Evolutionary conservation across 2,888 invertebrate genomes (phyloP), one percentile per base, ranked within the genome.

Genomic region (Camponotus fellah): DNA sequence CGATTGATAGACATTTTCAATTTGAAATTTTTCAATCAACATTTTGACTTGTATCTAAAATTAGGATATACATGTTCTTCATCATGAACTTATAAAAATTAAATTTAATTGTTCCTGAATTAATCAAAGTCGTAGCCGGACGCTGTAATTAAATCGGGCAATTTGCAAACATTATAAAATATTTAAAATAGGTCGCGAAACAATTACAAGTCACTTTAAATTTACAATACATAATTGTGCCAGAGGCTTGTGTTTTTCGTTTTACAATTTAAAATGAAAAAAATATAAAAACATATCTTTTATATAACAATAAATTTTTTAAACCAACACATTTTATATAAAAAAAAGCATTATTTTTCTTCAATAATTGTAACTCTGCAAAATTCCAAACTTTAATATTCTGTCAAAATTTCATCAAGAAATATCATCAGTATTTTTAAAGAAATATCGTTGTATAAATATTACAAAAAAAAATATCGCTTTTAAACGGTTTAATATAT

Each of bases 51-150:
- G 9, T 17, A 66, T 66, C n/a, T 4, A 66, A 21, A 66, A 76
- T 2, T 37, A n/a, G 49, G 4, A 21, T 46, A 14, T 1, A 14
- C 26, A 58, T 21, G 14, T 26, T 49, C 14, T 21, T 65, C 37
- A 2, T 65, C 5, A 14, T n/a, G 10, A 53, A 6, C 14, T 66
- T 37, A 66, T 66, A 26, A 66, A 66, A 37, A 53, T 37, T 65
- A 21, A 12, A 65, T 17, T 53, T 53, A 66, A 21, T 76, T 37
- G 34, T n/a, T 53, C 53, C 8, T 76, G 14, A 66, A 65, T 74
- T 3, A 21, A 75, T 64, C n/a, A 49, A 75, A 76, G 21, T 12
- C n/a, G 8, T 26, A 21, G 9, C 1, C 14, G 10, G 53, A 32
- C 1, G 12, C n/a, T 43, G 43, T 53, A n/a, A 69, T 68, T 60